Conservation (phyloP, 2,797 vertebrate species). For the Ptychobarbus kaznakovi region DNA sequence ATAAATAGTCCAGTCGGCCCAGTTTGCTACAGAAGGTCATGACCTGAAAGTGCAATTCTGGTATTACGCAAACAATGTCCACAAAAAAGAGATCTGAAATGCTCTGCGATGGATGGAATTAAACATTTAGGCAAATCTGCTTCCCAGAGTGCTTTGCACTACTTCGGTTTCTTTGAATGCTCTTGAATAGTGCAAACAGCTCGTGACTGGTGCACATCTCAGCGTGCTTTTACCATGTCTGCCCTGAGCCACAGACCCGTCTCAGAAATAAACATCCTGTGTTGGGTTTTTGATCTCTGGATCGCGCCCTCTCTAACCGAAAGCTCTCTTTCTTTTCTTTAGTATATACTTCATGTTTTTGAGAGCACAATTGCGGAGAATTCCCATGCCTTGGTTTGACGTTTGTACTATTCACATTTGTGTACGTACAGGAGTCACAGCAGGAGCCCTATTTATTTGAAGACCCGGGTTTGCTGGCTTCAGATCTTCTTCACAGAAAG, state of each 20-base stretch:
- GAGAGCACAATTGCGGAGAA: conserved; percentile 18
- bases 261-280: conserved; percentile 47
- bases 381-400: conserved; percentile 25
- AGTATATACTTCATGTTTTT: conserved; percentile 32
- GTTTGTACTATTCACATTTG: conserved; percentile 27
- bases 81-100: conserved; percentile 20
- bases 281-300: conserved; percentile 38
- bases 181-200: conserved; percentile 57
- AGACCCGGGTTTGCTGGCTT: neutral
- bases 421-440: neutral
- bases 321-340: conserved; percentile 41
- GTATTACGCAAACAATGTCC: neutral
- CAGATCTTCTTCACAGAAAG: neutral
- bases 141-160: conserved; percentile 30
- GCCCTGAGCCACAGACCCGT: conserved; percentile 31
- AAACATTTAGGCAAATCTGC: conserved; percentile 45
- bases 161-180: conserved; percentile 50
- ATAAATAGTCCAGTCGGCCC: neutral
- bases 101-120: conserved; percentile 28
- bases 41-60: conserved; percentile 8
- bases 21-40: neutral
- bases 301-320: conserved; percentile 51
- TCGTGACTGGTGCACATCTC: conserved; percentile 45
- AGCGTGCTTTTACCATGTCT: conserved; percentile 45
- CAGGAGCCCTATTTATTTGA: conserved; percentile 15